These are phyloP conservation scores for Anoplophora glabripennis DNA, from an alignment of 1,140 invertebrate species.

Conservation along the genomic window DNA sequence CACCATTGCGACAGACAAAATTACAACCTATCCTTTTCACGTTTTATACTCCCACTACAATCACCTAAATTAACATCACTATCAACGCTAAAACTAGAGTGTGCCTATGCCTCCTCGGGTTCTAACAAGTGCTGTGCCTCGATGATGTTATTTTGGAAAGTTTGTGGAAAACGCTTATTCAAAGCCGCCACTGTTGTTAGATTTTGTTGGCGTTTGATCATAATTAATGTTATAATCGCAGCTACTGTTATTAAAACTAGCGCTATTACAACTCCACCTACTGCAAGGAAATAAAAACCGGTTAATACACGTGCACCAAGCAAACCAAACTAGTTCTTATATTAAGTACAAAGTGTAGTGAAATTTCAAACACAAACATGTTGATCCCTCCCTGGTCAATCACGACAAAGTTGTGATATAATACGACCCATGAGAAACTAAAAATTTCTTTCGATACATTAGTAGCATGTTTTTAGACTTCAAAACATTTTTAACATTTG, in stretches of 20 bases:
- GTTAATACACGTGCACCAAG: neutral
- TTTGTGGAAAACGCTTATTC: constrained; percentile 47
- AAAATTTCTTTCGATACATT: no score
- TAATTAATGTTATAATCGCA: constrained; percentile 37
- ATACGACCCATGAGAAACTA: no score
- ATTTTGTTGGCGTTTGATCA: constrained; percentile 45
- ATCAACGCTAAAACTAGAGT: neutral
- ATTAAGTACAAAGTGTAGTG: no score
- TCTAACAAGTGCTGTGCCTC: constrained; percentile 47
- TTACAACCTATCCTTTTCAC: neutral
- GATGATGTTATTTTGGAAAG: constrained; percentile 38
- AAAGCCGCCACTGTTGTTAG: constrained; percentile 42
- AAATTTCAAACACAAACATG: no score
- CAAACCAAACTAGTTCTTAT: neutral
- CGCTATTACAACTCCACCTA: constrained; percentile 39
- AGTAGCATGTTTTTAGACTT: neutral
- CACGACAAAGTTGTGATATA: no score
- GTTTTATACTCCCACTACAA: neutral
- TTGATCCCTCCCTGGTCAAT: no score
- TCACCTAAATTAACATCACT: neutral
- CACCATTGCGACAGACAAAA: neutral
- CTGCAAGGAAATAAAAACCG: constrained; percentile 31
- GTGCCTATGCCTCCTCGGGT: constrained; percentile 38
- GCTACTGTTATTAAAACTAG: constrained; percentile 40
- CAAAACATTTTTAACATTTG: no score